Percentiles rank a stretch among this genome's conserved stretches.
phyloP scores from a whole-genome alignment of 2,888 invertebrate species.

The Iphiclides podalirius region DNA sequence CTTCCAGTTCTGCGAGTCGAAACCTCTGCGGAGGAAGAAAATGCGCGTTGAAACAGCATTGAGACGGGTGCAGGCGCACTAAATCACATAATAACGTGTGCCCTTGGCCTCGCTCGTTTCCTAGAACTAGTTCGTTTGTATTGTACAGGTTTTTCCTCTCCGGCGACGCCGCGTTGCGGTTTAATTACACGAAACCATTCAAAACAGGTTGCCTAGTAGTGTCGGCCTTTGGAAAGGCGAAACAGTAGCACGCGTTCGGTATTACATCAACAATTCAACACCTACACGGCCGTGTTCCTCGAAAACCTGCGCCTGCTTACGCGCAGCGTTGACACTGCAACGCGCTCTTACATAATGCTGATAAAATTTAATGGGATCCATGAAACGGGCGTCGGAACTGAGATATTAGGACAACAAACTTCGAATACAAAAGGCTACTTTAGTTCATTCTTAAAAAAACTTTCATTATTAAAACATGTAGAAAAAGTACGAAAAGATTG shows the following conservation, averaged over 20 bases:
- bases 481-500: too few relatives aligned
- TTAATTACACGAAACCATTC: slow-evolving; percentile 21
- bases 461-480: too few relatives aligned
- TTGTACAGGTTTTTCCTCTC: slow-evolving; percentile 16
- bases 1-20: too few relatives aligned
- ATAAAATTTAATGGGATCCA: not conserved
- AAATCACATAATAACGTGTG: slow-evolving; percentile 12
- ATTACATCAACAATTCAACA: not conserved
- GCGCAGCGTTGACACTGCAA: not conserved
- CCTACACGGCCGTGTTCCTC: not conserved
- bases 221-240: slow-evolving; percentile 7
- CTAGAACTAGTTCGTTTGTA: slow-evolving; percentile 10
- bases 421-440: too few relatives aligned
- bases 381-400: too few relatives aligned
- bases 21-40: not conserved
- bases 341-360: not conserved
- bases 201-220: slow-evolving; percentile 17
- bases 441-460: too few relatives aligned
- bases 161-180: slow-evolving; percentile 9
- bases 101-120: slow-evolving; percentile 18
- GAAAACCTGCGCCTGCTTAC: not conserved
- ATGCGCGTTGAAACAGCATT: slow-evolving; percentile 6
- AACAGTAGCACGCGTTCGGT: slow-evolving; percentile 9
- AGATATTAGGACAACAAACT: too few relatives aligned
- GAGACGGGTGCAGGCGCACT: slow-evolving; percentile 1